Conservation (phyloP, 2,113 vertebrate species). For the Silurus meridionalis region DNA sequence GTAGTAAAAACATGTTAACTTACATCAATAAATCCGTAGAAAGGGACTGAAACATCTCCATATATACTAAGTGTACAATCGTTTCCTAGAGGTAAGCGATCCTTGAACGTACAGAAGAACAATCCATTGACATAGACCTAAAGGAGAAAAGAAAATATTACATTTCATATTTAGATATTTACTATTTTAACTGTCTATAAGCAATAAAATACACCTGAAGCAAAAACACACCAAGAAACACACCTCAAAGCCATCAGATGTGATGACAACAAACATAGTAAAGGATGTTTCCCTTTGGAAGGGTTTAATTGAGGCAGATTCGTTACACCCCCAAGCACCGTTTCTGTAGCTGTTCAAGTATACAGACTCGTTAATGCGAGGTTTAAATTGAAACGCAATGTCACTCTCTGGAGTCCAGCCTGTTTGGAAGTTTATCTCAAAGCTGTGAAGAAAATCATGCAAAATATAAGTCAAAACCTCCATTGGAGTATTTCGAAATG, state of each 20-base stretch:
- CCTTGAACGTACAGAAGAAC: constrained; percentile 7
- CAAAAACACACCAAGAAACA: neutral
- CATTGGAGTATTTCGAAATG: neutral
- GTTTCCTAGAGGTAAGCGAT: constrained; percentile 14
- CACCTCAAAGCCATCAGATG: neutral
- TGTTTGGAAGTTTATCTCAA: constrained; percentile 6
- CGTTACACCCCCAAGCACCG: neutral
- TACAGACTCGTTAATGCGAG: neutral
- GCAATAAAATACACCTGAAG: neutral
- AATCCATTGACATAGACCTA: constrained; percentile 35
- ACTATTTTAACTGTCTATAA: too few relatives aligned
- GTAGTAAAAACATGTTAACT: neutral
- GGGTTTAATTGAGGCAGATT: neutral
- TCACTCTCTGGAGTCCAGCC: neutral
- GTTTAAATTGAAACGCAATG: neutral
- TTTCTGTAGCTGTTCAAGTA: constrained; percentile 2
- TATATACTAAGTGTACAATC: neutral
- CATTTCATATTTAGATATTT: too few relatives aligned
- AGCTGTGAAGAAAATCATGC: neutral
- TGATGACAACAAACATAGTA: constrained; percentile 1
- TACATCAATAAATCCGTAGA: constrained; percentile 34
- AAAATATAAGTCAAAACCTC: neutral
- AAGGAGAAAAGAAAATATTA: neutral
- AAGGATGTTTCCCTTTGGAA: neutral
- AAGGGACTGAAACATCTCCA: neutral